Base-by-base conservation (phyloP, 1,140 invertebrate genomes). In the Drosophila pectinifera region DNA sequence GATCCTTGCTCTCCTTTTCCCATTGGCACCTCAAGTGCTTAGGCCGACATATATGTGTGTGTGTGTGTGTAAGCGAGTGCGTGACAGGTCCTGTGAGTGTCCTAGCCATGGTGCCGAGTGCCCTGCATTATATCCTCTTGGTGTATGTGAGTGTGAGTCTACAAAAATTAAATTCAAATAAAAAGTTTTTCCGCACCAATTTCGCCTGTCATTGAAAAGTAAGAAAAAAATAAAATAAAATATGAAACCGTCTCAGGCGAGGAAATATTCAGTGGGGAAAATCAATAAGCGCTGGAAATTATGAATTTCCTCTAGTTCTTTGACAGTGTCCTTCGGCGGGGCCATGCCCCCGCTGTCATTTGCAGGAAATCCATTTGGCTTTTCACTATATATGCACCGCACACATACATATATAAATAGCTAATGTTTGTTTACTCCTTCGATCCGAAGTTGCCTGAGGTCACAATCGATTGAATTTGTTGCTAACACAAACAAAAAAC, bases 11-110 rank as follows among this genome's bases (percentile, higher is more conserved):
- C 18, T 67, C 22, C 45, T 51, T 57, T 65, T 75, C 70, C 79
- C 67, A 82, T 88, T 88, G 65, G 80, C 83, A 88, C 83, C 84
- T 88, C 72, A 89, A 86, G 83, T 89, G 62, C 83, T 89, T 80
- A 80, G 76, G 59, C 76, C 46, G 65, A 55, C 62, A 79, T 67
- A 48, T 36, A 31, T 42, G 54, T 69, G 24, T 68, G 56, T 43
- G 36, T 43, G 46, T 20, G 41, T 26, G 22, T 31, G 31, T n/a
- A n/a, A n/a, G n/a, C 18, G 49, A 36, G 75, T 59, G 69, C 38
- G 46, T 77, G 68, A 46, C 68, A 70, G 62, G 74, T 62, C 55
- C 49, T 64, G 39, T 41, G 49, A 56, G 56, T 48, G 53, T 67
- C 61, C 69, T 58, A 38, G 53, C 11, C 14, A 38, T 16, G 61